Evolutionary conservation across 2,113 vertebrate genomes (phyloP).

Genomic region (Paratilapia polleni): DNA sequence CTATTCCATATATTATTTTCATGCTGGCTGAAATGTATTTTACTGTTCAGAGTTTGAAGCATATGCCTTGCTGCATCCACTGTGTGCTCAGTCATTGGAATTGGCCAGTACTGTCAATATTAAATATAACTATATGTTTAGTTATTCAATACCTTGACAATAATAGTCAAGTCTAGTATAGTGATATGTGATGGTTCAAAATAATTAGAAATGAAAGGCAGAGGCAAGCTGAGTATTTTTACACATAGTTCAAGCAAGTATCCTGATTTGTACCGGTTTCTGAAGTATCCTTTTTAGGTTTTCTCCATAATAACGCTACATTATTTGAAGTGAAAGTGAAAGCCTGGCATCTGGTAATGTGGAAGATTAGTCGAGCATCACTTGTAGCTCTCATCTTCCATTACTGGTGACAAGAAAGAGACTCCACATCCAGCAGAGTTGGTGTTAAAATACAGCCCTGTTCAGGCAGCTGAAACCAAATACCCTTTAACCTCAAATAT

Average conservation of each 20-base stretch:
- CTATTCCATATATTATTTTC: background rate
- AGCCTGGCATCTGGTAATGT: slow-evolving; percentile 4
- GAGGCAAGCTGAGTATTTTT: background rate
- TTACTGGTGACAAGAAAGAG: slow-evolving; percentile 6
- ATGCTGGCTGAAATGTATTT: background rate
- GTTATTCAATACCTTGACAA: background rate
- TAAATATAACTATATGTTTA: background rate
- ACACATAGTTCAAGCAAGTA: background rate
- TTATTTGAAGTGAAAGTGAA: slow-evolving; percentile 8
- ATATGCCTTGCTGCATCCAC: background rate
- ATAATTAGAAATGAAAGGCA: background rate
- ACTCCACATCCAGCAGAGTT: background rate
- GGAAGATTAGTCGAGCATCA: slow-evolving; percentile 17
- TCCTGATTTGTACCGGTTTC: background rate
- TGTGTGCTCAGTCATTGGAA: background rate
- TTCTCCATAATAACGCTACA: background rate
- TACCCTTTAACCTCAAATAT: background rate
- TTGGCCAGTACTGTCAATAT: background rate
- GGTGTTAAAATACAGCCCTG: background rate
- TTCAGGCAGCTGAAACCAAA: background rate
- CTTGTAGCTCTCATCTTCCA: slow-evolving; percentile 33
- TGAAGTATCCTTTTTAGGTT: background rate
- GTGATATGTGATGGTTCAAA: background rate
- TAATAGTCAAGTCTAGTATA: background rate
- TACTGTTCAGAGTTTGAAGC: background rate